A percentile compares a stretch with the other conserved stretches of the same genome.
These are phyloP conservation scores for Chiridota heheva DNA, from an alignment of 35 echinoderm and acorn worm species.

Conservation along the genomic window DNA sequence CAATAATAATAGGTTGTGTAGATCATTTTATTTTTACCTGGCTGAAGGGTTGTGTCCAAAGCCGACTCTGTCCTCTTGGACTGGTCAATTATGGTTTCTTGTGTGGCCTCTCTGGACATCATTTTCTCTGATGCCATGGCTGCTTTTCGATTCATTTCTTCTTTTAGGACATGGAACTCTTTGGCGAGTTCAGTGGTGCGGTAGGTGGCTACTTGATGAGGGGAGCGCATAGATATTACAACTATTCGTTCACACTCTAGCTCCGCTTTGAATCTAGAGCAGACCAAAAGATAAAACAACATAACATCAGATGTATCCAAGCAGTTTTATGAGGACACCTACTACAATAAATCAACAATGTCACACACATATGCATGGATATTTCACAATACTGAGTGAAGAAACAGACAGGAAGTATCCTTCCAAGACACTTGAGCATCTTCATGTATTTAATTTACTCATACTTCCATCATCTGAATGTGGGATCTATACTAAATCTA, in stretches of 20 bases:
- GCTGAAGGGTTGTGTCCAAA: not conserved
- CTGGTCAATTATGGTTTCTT: constrained; percentile 45
- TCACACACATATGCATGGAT: not conserved
- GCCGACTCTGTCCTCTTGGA: constrained; percentile 44
- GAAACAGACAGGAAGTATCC: no score
- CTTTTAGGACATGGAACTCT: constrained; percentile 66
- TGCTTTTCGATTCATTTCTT: constrained; percentile 65
- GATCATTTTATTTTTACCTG: not conserved
- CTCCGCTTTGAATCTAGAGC: constrained; percentile 80
- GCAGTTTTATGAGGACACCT: no score
- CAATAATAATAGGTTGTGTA: no score
- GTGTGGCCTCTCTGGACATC: constrained; percentile 61
- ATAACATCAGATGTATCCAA: not conserved
- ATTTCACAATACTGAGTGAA: not conserved
- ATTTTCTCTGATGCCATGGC: constrained; percentile 75
- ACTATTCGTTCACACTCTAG: constrained; percentile 86
- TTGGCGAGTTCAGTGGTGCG: constrained; percentile 68
- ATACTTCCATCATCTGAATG: no score
- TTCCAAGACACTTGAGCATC: no score
- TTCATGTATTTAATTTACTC: no score
- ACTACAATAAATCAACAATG: not conserved
- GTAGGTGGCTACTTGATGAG: constrained; percentile 76
- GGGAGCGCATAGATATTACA: constrained; percentile 65
- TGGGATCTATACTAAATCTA: no score
- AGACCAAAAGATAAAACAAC: not conserved